Evolutionary conservation across 2,797 vertebrate genomes (phyloP), one percentile per base, ranked within the genome.

Genomic region (Picus viridis): DNA sequence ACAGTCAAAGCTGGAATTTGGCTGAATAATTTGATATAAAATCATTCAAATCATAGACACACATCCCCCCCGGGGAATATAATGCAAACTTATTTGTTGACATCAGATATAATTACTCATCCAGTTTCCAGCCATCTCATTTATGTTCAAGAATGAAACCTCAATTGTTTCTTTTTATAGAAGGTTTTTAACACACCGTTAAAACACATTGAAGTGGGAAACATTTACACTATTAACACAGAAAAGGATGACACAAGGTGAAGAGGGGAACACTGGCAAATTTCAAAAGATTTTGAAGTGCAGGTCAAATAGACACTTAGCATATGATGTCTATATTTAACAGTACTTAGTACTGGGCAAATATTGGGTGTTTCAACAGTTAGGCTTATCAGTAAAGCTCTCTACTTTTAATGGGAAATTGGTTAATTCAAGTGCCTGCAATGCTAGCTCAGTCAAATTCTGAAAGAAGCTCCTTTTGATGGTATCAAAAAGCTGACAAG

Each of bases 91-190:
- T 94, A 90, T 94, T 95, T 92, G 73, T 87, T 95, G 87, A 90
- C 90, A 67, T 79, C 81, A 85, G 58, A 62, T 77, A 62, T 80
- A 90, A 83, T 95, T 89, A 75, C 67, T 93, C 69, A 77, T 85
- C 62, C 69, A 74, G 83, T 95, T 93, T 95, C 59, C 58, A 85
- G 89, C 58, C 62, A 69, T 85, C 32, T 65, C 54, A 39, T 92
- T 74, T 94, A 61, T 59, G 63, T 87, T 87, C 73, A 90, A 56
- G 47, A 89, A 86, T 64, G 73, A 57, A 91, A 88, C 79, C 36
- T 63, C 53, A 88, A 73, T 95, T 93, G 83, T 83, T 89, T 93
- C 67, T 87, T 95, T 90, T 82, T 86, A 86, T 88, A 73, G 74
- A 63, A 89, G 49, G 49, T 70, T 88, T 92, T 88, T 83, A 93